Percentiles rank a stretch among this genome's conserved stretches.
These are phyloP conservation scores for Danio choprae DNA, from an alignment of 2,797 vertebrate genomes.

Conservation along the genomic window DNA sequence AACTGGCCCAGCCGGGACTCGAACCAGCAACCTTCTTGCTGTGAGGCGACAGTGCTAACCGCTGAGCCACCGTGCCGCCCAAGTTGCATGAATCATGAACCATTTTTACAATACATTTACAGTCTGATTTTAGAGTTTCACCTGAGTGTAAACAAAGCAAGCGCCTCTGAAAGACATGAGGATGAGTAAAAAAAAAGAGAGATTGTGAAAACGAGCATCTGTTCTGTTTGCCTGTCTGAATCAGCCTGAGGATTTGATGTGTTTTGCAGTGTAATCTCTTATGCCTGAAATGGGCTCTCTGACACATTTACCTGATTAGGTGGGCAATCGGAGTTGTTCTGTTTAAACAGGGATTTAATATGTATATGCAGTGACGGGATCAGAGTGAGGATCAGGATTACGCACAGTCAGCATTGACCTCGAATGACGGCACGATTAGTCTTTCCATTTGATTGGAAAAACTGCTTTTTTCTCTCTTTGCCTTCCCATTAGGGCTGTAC, in stretches of 20 bases:
- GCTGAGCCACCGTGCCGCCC: no score
- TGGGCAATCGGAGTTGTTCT: neutral
- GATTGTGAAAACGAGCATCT: neutral
- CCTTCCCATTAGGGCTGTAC: neutral
- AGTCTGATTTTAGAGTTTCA: neutral
- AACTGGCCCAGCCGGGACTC: no score
- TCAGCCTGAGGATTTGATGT: neutral
- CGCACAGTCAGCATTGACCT: neutral
- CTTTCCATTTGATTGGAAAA: conserved; percentile 13
- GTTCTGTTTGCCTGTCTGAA: conserved; percentile 10
- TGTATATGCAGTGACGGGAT: neutral
- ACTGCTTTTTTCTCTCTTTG: neutral
- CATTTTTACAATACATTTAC: neutral
- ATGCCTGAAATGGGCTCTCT: conserved; percentile 1
- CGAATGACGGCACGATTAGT: conserved; percentile 5
- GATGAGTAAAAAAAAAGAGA: neutral
- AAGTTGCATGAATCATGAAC: neutral
- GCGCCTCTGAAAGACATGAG: neutral
- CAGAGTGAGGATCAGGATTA: conserved; percentile 12
- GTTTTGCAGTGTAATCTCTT: conserved; percentile 5
- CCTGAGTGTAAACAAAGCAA: neutral
- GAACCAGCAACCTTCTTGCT: no score
- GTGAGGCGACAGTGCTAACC: no score
- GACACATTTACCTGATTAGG: conserved; percentile 6
- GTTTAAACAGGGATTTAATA: conserved; percentile 30